Evolutionary conservation across 2,797 vertebrate species (phyloP).

Genomic region (Onychomys torridus): DNA sequence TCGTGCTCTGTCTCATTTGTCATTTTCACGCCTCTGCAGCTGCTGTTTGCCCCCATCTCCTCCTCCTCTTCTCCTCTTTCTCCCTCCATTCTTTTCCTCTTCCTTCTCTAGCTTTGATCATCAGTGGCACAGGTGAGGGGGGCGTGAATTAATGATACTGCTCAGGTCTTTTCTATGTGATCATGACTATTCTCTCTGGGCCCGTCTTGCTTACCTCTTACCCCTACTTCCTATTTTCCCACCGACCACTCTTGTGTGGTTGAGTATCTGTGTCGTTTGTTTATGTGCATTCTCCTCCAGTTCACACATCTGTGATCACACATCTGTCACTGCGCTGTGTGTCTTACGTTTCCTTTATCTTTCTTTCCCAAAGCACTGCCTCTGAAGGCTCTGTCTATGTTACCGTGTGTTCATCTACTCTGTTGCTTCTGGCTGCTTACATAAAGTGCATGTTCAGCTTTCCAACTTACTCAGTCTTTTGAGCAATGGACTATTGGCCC

Average conservation of each 20-base stretch:
- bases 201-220: not conserved
- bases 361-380: not conserved
- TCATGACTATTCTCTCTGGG: not conserved
- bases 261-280: not conserved
- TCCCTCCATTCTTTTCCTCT: not conserved
- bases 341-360: not conserved
- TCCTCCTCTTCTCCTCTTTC: not conserved
- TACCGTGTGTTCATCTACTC: not conserved
- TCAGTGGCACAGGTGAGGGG: not conserved
- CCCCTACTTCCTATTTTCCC: not conserved
- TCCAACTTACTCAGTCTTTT: not conserved
- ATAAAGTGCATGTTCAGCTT: not conserved
- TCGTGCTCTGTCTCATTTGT: not conserved
- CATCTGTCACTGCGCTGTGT: not conserved
- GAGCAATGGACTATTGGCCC: not conserved
- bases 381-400: not conserved
- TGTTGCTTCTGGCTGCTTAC: not conserved
- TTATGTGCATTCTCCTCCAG: not conserved
- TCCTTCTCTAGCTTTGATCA: not conserved
- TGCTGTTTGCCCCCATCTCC: not conserved
- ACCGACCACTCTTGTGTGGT: not conserved
- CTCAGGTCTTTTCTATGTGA: not conserved
- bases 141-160: not conserved
- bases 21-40: not conserved
- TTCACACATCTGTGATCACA: not conserved